Conservation (phyloP, 2,113 vertebrate species). For the Tragulus kanchil region DNA sequence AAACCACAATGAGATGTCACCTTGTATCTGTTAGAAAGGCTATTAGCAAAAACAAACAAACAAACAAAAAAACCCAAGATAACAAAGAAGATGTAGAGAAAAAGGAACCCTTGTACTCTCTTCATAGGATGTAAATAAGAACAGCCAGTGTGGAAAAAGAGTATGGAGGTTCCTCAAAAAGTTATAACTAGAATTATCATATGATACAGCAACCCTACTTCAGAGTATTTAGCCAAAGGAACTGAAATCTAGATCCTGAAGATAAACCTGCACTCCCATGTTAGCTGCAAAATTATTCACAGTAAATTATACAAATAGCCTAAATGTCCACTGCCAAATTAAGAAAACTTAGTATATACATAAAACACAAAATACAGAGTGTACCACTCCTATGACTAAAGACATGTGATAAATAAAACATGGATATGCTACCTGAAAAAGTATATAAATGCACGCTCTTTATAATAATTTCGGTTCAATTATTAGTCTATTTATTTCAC, state of each 20-base stretch:
- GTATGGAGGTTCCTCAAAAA: not conserved
- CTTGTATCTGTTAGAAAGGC: not conserved
- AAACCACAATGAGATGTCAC: not conserved
- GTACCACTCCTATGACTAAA: not conserved
- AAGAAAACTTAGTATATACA: not conserved
- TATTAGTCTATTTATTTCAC: conserved; percentile 6
- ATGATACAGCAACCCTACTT: not conserved
- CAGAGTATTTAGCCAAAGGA: not conserved
- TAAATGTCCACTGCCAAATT: not conserved
- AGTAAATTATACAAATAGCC: not conserved
- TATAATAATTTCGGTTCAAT: not conserved
- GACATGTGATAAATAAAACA: not conserved
- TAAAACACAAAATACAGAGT: not conserved
- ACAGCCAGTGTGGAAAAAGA: not conserved
- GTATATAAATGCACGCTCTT: not conserved
- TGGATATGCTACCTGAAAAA: not conserved
- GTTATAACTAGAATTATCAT: not conserved
- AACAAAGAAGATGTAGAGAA: not conserved
- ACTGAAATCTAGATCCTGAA: conserved; percentile 29
- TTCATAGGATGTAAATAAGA: not conserved
- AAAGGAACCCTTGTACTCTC: not conserved
- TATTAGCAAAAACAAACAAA: not conserved
- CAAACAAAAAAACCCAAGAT: not conserved
- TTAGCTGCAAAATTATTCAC: not conserved
- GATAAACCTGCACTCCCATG: not conserved